Evolutionary conservation across 1,140 invertebrate species (phyloP), one percentile per base, ranked within the genome.

Genomic region (Pinna nobilis): DNA sequence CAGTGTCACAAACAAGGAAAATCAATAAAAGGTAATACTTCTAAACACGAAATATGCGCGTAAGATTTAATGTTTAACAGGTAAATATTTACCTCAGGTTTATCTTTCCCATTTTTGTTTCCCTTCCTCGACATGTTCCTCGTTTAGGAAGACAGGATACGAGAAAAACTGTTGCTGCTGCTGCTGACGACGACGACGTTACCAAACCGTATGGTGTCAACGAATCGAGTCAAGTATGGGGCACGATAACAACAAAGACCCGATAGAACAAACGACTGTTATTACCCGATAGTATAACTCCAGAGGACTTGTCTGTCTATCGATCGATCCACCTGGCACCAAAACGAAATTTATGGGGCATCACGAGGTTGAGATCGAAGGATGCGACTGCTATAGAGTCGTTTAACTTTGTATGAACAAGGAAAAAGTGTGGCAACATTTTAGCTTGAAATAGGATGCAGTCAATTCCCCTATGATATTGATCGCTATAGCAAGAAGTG

Each of bases 301-400:
- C 32, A 61, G 68, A 70, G 68, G 68, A 61, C 68, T 57, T 35
- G 47, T 49, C 39, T 53, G 33, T 41, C 66, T 70, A 70, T 70
- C 35, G 59, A 70, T 70, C 68, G 33, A 70, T 61, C 61, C 68
- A 70, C 68, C 68, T 70, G 68, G 68, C 68, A 70, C 68, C 68
- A 61, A 70, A 39, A 70, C 68, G 37, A 70, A 70, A 61, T 70
- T 51, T 61, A 70, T 61, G 68, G 59, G 68, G 68, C 68, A 61
- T 70, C 51, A 33, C 57, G 63, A 70, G 68, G 68, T 70, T 49
- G 51, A 50, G 25, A 49, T 50, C 44, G 44, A 50, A 50, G 33
- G 55, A 59, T 59, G 55, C 23, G 28, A 33, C 30, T 35, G 55
- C 33, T 30, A 33, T 25, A 33, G 11, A 59, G 23, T 59, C 55